These are phyloP conservation scores for Labrus mixtus DNA, from an alignment of 2,113 vertebrate species.

Conservation along the genomic window DNA sequence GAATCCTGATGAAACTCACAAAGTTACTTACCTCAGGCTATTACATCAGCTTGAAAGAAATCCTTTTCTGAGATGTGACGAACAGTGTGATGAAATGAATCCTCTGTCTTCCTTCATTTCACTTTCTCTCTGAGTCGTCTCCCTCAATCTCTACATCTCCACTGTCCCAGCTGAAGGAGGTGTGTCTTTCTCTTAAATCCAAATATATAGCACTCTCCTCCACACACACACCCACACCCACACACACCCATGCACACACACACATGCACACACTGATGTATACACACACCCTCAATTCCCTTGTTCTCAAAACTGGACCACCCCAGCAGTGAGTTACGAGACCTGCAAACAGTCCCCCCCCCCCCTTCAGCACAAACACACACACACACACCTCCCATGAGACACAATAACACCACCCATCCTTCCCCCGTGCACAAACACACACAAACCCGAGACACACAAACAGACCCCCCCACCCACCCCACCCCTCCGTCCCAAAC, in stretches of 20 bases:
- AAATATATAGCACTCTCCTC: constrained; percentile 30
- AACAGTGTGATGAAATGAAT: not conserved
- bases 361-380: constrained; percentile 53
- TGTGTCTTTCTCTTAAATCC: constrained; percentile 23
- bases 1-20: not conserved
- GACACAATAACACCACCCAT: constrained; percentile 55
- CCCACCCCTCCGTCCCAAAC: too few species aligned
- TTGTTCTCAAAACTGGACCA: constrained; percentile 66
- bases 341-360: constrained; percentile 62
- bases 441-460: constrained; percentile 47
- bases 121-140: constrained; percentile 13
- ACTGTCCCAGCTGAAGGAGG: constrained; percentile 12
- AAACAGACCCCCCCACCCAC: constrained; percentile 30
- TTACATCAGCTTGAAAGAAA: constrained; percentile 13
- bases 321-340: constrained; percentile 68
- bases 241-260: too few species aligned
- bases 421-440: constrained; percentile 20
- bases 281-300: constrained; percentile 37
- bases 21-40: constrained; percentile 49
- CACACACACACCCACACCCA: not conserved
- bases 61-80: not conserved
- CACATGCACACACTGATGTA: constrained; percentile 1
- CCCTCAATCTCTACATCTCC: constrained; percentile 10
- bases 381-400: constrained; percentile 56
- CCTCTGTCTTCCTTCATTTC: not conserved